phyloP scores from a whole-genome alignment of 2,797 vertebrate species.

The Limnodromus scolopaceus region DNA sequence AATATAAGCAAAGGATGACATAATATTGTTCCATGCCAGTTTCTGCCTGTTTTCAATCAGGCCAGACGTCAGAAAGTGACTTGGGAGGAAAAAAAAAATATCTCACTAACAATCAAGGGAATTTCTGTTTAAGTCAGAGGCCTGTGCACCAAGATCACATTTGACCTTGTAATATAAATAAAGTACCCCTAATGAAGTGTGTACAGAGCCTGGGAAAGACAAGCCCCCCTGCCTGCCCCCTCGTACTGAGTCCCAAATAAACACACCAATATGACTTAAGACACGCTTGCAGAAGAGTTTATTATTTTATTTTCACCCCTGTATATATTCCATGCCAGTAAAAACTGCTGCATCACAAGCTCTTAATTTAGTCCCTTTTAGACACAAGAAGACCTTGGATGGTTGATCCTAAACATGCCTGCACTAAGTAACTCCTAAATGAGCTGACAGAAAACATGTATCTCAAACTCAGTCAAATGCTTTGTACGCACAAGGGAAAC shows the following conservation, averaged over 20 bases:
- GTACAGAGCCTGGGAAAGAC: slow-evolving; percentile 50
- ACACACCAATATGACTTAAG: slow-evolving; percentile 43
- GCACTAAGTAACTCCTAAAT: slow-evolving; percentile 3
- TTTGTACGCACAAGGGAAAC: slow-evolving; percentile 15
- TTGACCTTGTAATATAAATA: slow-evolving; percentile 60
- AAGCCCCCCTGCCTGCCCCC: neutral
- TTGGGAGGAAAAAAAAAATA: neutral
- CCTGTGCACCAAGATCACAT: slow-evolving; percentile 46
- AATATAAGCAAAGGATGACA: slow-evolving; percentile 72
- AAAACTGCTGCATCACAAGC: slow-evolving; percentile 59
- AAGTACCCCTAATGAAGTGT: slow-evolving; percentile 64
- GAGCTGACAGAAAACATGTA: neutral
- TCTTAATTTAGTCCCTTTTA: slow-evolving; percentile 55
- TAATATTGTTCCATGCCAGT: slow-evolving; percentile 60
- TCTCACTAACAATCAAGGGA: slow-evolving; percentile 45
- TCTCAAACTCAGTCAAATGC: slow-evolving; percentile 28
- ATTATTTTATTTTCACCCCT: slow-evolving; percentile 60
- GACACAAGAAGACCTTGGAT: neutral
- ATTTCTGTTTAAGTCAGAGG: slow-evolving; percentile 40
- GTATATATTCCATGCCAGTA: slow-evolving; percentile 42
- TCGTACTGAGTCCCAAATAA: slow-evolving; percentile 44
- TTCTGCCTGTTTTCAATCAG: slow-evolving; percentile 69
- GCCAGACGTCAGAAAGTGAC: slow-evolving; percentile 22
- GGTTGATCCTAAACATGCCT: slow-evolving; percentile 1
- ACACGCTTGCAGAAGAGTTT: slow-evolving; percentile 35